A percentile compares a stretch with the other conserved stretches of the same genome.
Evolutionary conservation across 2,113 vertebrate species (phyloP).

Genomic region (Platysternon megacephalum): DNA sequence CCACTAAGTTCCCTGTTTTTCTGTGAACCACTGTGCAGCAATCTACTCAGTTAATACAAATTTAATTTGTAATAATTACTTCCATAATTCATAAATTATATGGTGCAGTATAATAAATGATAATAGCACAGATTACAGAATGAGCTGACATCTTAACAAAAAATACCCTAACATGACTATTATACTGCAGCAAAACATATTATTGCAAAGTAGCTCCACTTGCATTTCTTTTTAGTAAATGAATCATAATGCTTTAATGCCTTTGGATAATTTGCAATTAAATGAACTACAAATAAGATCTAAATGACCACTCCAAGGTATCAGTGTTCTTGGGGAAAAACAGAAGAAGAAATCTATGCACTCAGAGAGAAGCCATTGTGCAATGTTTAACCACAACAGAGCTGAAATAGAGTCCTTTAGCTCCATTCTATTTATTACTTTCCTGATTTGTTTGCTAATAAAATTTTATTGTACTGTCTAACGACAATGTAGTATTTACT

Average conservation of each 20-base stretch:
- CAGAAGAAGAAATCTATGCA: not conserved
- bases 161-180: constrained; percentile 33
- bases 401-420: not conserved
- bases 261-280: constrained; percentile 60
- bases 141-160: constrained; percentile 58
- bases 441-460: constrained; percentile 51
- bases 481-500: constrained; percentile 33
- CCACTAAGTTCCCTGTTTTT: not conserved
- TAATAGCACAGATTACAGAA: constrained; percentile 60
- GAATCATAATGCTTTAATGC: constrained; percentile 61
- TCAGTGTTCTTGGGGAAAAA: not conserved
- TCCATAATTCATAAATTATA: constrained; percentile 69
- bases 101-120: constrained; percentile 47
- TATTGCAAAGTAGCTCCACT: constrained; percentile 44
- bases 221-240: constrained; percentile 52
- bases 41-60: constrained; percentile 50
- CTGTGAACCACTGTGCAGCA: constrained; percentile 12
- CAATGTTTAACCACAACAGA: constrained; percentile 11
- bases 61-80: constrained; percentile 65
- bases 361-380: not conserved
- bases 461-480: constrained; percentile 45
- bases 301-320: constrained; percentile 23
- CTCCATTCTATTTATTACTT: constrained; percentile 38
- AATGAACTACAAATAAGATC: constrained; percentile 49
- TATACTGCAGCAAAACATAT: constrained; percentile 54